phyloP scores from a whole-genome alignment of 2,113 vertebrate genomes.

The Amia ocellicauda region DNA sequence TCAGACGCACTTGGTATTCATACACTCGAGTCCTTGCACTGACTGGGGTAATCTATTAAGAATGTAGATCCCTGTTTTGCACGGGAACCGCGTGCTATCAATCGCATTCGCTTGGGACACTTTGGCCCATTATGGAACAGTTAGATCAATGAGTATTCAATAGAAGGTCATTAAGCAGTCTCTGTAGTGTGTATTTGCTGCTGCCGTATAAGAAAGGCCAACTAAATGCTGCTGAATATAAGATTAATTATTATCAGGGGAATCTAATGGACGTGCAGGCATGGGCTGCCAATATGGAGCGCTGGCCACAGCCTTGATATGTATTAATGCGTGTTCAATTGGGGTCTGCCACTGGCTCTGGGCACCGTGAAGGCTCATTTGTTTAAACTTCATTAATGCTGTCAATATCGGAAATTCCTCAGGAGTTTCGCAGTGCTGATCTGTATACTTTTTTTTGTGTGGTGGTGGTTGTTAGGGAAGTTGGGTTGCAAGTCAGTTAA shows the following conservation, averaged over 20 bases:
- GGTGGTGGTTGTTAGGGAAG: neutral
- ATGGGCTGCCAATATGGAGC: slow-evolving; percentile 16
- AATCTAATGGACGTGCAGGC: slow-evolving; percentile 9
- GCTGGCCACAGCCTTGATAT: slow-evolving; percentile 17
- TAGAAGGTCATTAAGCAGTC: slow-evolving; percentile 32
- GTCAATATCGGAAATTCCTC: slow-evolving; percentile 16
- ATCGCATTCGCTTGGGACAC: slow-evolving; percentile 27
- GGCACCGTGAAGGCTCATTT: slow-evolving; percentile 24
- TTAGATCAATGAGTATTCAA: slow-evolving; percentile 35
- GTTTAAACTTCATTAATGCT: slow-evolving; percentile 31
- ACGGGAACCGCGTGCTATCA: slow-evolving; percentile 16
- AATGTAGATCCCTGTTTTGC: slow-evolving; percentile 24
- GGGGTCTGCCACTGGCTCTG: slow-evolving; percentile 11
- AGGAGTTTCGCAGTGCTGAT: slow-evolving; percentile 6
- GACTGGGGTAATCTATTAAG: slow-evolving; percentile 20
- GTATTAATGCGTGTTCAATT: slow-evolving; percentile 30
- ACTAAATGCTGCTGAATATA: slow-evolving; percentile 26
- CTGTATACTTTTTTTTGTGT: neutral
- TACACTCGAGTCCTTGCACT: slow-evolving; percentile 15
- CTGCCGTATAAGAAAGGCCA: slow-evolving; percentile 22
- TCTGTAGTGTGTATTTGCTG: slow-evolving; percentile 28
- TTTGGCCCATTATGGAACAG: slow-evolving; percentile 28
- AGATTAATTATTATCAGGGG: slow-evolving; percentile 30
- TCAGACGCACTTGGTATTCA: slow-evolving; percentile 18
- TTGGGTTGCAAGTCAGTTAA: neutral